phyloP scores from a whole-genome alignment of 2,797 vertebrate genomes.

The Pachyuromys duprasi region DNA sequence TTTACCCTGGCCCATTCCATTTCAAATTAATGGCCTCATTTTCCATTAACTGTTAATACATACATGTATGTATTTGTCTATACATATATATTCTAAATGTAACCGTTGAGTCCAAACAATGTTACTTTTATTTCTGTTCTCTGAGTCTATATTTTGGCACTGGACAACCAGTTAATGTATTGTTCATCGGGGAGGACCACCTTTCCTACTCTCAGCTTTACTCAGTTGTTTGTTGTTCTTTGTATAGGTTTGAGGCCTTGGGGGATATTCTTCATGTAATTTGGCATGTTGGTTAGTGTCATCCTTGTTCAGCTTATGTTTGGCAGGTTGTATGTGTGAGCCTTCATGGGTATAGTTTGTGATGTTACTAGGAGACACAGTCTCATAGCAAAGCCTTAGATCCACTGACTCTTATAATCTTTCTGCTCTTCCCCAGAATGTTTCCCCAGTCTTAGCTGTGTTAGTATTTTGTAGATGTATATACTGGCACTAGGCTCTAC shows the following conservation, averaged over 20 bases:
- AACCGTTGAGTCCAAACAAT: neutral
- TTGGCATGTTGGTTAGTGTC: neutral
- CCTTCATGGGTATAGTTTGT: neutral
- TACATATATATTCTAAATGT: neutral
- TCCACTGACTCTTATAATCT: neutral
- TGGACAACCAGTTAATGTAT: neutral
- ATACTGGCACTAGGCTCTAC: neutral
- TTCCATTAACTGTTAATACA: neutral
- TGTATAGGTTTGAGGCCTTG: neutral
- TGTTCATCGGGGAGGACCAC: neutral
- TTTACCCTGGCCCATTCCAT: neutral
- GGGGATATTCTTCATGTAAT: neutral
- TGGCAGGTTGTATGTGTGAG: neutral
- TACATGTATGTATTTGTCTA: neutral
- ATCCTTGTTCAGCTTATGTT: neutral
- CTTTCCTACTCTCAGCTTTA: neutral
- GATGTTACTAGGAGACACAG: neutral
- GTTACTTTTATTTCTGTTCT: neutral
- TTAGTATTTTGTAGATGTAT: neutral
- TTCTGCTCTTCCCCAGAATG: too few relatives aligned
- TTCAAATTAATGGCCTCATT: neutral
- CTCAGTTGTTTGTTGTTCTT: neutral
- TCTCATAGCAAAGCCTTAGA: neutral
- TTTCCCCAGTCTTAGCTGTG: neutral
- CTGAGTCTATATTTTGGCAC: neutral